phyloP scores from a whole-genome alignment of 2,888 invertebrate genomes.

The Cephonodes hylas region DNA sequence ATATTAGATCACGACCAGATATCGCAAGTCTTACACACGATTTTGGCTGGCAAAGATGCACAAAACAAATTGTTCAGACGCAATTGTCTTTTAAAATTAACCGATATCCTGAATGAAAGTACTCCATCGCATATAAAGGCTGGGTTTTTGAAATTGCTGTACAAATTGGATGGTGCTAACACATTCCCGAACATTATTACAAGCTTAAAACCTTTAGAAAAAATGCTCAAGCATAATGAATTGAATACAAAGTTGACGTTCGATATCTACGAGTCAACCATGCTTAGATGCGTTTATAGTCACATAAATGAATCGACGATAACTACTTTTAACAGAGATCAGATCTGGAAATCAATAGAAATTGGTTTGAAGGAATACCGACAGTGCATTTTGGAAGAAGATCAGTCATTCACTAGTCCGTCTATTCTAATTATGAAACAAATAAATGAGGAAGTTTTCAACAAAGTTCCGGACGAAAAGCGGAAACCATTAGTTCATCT shows the following conservation, averaged over 20 bases:
- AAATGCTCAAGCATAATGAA: conserved; percentile 42
- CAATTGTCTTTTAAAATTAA: conserved; percentile 59
- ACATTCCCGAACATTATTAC: conserved; percentile 64
- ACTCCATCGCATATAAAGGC: conserved; percentile 72
- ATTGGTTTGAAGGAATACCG: conserved; percentile 77
- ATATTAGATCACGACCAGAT: conserved; percentile 85
- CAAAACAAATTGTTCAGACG: conserved; percentile 64
- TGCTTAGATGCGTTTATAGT: conserved; percentile 77
- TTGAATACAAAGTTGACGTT: conserved; percentile 51
- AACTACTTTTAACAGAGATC: conserved; percentile 58
- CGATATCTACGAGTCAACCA: conserved; percentile 74
- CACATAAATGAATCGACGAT: conserved; percentile 79
- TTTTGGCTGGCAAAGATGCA: conserved; percentile 79
- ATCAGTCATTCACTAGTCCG: conserved; percentile 56
- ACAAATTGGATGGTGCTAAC: conserved; percentile 65
- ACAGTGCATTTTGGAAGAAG: conserved; percentile 61
- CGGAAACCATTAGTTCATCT: conserved; percentile 73
- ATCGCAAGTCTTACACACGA: conserved; percentile 81
- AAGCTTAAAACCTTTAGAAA: conserved; percentile 48
- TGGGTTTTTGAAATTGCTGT: conserved; percentile 69
- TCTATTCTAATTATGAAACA: conserved; percentile 80
- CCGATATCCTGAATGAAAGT: conserved; percentile 53
- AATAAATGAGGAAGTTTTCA: conserved; percentile 79
- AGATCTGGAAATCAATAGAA: conserved; percentile 82
- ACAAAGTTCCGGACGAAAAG: conserved; percentile 66